Evolutionary conservation across 1,140 invertebrate genomes (phyloP).

Genomic region (Nasonia longicornis): DNA sequence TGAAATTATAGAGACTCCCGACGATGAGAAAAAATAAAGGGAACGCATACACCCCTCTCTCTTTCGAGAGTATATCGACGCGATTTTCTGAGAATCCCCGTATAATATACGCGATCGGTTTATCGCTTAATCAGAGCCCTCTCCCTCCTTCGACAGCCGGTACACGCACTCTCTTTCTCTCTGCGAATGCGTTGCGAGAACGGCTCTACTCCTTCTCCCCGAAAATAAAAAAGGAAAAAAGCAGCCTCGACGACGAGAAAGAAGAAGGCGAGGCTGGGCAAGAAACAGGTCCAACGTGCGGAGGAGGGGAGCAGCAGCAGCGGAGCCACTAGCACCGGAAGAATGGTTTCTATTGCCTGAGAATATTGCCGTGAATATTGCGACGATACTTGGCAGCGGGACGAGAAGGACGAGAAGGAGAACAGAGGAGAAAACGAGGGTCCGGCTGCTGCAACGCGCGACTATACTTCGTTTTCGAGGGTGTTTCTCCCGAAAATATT

Average conservation of each 20-base stretch:
- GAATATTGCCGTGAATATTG: slow-evolving; percentile 62
- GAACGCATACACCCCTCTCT: not conserved
- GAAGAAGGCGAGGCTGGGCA: slow-evolving; percentile 46
- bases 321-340: slow-evolving; percentile 48
- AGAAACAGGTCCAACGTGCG: slow-evolving; percentile 41
- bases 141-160: not conserved
- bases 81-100: not conserved
- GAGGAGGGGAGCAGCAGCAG: slow-evolving; percentile 7
- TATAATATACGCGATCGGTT: slow-evolving; percentile 37
- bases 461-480: not conserved
- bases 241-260: slow-evolving; percentile 36
- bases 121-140: slow-evolving; percentile 40
- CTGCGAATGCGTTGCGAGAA: not conserved
- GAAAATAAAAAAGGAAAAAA: slow-evolving; percentile 33
- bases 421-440: slow-evolving; percentile 28
- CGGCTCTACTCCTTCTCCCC: not conserved
- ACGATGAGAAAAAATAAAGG: not conserved
- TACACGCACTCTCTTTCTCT: not conserved
- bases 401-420: slow-evolving; percentile 32
- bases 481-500: slow-evolving; percentile 57
- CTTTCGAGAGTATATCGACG: too few relatives aligned
- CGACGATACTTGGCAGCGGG: slow-evolving; percentile 44
- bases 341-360: slow-evolving; percentile 57
- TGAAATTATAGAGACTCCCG: not conserved
- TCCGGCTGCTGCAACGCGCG: not conserved